Evolutionary conservation across 2,797 vertebrate genomes (phyloP).

Genomic region (Urocyon cinereoargenteus): DNA sequence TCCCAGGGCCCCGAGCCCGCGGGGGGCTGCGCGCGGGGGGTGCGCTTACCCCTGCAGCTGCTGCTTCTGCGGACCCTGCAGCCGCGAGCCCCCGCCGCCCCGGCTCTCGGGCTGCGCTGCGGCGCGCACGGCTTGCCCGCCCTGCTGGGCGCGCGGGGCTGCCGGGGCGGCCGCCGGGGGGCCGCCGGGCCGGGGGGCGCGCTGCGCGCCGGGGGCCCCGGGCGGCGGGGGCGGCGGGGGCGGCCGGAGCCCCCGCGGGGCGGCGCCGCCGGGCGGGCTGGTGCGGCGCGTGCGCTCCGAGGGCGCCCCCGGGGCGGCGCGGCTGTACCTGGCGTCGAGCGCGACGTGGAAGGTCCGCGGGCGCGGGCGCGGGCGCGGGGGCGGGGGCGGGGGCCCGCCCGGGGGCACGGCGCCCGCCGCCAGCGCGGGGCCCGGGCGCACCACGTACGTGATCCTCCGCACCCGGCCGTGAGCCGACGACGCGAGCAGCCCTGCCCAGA

Average conservation of each 20-base stretch:
- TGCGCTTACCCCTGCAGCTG: constrained; percentile 87
- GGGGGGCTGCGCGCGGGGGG: neutral
- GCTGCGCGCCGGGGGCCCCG: constrained; percentile 77
- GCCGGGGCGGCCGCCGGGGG: constrained; percentile 71
- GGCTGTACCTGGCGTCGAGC: constrained; percentile 87
- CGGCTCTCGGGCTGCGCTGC: constrained; percentile 74
- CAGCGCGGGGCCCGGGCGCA: constrained; percentile 89
- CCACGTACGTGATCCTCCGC: constrained; percentile 91
- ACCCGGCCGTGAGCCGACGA: constrained; percentile 87
- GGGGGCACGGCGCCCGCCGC: constrained; percentile 84
- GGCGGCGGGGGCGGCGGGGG: constrained; percentile 69
- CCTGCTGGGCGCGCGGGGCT: constrained; percentile 78
- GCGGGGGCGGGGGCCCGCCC: constrained; percentile 84
- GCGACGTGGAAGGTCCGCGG: constrained; percentile 90
- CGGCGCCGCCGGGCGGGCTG: constrained; percentile 84
- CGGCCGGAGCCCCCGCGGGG: constrained; percentile 80
- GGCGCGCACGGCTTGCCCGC: constrained; percentile 79
- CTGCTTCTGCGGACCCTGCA: constrained; percentile 87
- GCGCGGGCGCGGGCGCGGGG: constrained; percentile 83
- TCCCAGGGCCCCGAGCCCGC: too few species aligned
- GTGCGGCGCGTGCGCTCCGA: constrained; percentile 93
- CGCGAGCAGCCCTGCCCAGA: constrained; percentile 87
- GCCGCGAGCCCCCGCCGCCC: constrained; percentile 83
- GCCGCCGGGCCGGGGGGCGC: constrained; percentile 83
- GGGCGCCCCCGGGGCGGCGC: constrained; percentile 78